Conservation (phyloP, 92 coral and sea anemone genomes). For the Virgularia gustaviana region DNA sequence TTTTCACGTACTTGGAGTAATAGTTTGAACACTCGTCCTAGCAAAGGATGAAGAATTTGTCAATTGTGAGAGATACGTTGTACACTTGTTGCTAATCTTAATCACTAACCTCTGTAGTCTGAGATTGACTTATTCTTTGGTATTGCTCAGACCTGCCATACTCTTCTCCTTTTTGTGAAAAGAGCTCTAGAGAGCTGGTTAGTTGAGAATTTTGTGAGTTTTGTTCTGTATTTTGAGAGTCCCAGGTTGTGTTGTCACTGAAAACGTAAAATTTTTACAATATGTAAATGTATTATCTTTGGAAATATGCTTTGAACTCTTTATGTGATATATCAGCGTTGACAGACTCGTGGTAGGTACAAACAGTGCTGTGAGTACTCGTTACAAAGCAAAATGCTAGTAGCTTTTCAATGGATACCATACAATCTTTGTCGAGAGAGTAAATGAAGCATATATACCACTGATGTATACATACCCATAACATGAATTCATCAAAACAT, state of each 20-base stretch:
- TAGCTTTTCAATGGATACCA: too few relatives aligned
- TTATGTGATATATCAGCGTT: too few relatives aligned
- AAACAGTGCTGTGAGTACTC: too few relatives aligned
- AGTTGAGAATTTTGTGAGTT: constrained; percentile 79
- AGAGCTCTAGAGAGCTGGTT: constrained; percentile 74
- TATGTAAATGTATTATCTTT: not conserved
- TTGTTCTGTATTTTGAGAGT: constrained; percentile 74
- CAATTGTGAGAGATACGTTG: not conserved
- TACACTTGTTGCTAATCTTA: not conserved
- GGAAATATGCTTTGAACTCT: too few relatives aligned
- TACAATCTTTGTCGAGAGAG: too few relatives aligned
- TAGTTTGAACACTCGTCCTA: constrained; percentile 81
- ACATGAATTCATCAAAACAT: constrained; percentile 68
- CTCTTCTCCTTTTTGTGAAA: constrained; percentile 63
- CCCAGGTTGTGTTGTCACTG: constrained; percentile 69
- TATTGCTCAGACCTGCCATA: constrained; percentile 66
- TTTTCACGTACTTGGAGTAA: constrained; percentile 79
- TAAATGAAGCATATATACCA: too few relatives aligned
- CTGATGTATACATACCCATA: constrained; percentile 69
- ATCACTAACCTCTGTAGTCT: constrained; percentile 59
- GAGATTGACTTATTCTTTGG: constrained; percentile 62
- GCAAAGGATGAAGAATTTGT: not conserved
- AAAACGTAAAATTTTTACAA: not conserved
- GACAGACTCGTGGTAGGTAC: too few relatives aligned
- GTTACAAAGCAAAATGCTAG: too few relatives aligned